These are phyloP conservation scores for Meda fulgida DNA, from an alignment of 2,797 vertebrate species.

Conservation along the genomic window DNA sequence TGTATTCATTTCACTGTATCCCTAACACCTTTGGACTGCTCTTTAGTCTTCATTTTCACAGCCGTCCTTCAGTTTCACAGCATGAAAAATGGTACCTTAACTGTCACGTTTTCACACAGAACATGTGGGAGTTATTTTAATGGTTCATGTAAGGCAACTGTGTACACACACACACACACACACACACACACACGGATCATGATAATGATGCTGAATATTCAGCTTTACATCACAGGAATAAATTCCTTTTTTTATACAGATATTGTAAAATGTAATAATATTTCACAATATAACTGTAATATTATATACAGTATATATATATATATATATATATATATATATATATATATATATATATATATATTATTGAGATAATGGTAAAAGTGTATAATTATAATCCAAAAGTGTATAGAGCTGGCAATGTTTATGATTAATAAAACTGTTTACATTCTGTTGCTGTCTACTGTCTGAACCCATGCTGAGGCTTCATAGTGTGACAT, in stretches of 20 bases:
- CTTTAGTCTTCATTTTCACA: slow-evolving; percentile 33
- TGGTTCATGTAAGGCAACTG: not conserved
- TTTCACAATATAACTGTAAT: not conserved
- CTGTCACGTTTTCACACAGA: not conserved
- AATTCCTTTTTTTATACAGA: not conserved
- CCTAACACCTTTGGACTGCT: not conserved
- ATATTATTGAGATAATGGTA: not conserved
- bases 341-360: too few relatives aligned
- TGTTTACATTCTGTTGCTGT: not conserved
- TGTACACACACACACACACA: too few relatives aligned
- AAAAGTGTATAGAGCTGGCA: not conserved
- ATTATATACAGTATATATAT: not conserved
- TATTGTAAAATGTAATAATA: not conserved
- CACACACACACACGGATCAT: not conserved
- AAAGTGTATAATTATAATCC: too few relatives aligned
- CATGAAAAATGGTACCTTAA: slow-evolving; percentile 4
- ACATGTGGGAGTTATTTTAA: slow-evolving; percentile 14
- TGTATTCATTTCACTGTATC: slow-evolving; percentile 9
- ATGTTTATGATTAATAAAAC: slow-evolving; percentile 1
- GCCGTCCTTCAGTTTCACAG: slow-evolving; percentile 18
- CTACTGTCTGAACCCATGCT: not conserved
- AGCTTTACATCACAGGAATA: not conserved
- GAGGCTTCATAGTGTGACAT: not conserved
- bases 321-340: too few relatives aligned
- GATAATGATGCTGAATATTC: not conserved